Conservation (phyloP, 2,888 invertebrate genomes). For the Oeneis ivallda region DNA sequence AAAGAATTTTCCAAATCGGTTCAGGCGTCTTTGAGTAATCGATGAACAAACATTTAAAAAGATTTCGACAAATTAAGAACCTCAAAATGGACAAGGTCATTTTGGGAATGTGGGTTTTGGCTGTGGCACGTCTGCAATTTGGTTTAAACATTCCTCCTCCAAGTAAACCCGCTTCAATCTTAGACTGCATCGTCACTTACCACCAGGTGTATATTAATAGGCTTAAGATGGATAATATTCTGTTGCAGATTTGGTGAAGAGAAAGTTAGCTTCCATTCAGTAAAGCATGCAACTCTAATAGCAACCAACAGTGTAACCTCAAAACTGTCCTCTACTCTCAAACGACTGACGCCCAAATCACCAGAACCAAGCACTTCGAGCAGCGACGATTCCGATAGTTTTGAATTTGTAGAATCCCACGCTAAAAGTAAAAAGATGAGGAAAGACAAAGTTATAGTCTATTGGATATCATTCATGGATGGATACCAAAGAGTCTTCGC, state of each 20-base stretch:
- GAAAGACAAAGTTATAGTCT: slow-evolving; percentile 88
- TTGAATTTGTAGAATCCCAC: slow-evolving; percentile 71
- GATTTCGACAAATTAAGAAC: too few species aligned
- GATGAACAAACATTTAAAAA: too few species aligned
- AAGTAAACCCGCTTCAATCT: too few species aligned
- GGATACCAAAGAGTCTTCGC: slow-evolving; percentile 87
- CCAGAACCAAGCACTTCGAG: slow-evolving; percentile 81
- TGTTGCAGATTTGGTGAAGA: slow-evolving; percentile 84
- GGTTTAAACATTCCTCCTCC: too few species aligned
- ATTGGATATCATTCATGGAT: slow-evolving; percentile 91
- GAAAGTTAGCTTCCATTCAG: slow-evolving; percentile 86
- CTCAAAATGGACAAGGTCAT: too few species aligned
- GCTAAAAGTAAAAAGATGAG: slow-evolving; percentile 83
- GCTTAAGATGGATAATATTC: not conserved
- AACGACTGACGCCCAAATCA: slow-evolving; percentile 76
- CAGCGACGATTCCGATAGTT: slow-evolving; percentile 81
- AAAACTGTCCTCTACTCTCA: slow-evolving; percentile 79
- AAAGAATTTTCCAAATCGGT: too few species aligned
- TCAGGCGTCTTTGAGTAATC: too few species aligned
- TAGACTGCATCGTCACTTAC: too few species aligned
- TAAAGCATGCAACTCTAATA: slow-evolving; percentile 79
- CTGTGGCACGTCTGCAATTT: too few species aligned
- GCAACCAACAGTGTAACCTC: slow-evolving; percentile 76
- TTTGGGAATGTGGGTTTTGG: too few species aligned
- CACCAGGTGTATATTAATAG: too few species aligned